These are phyloP conservation scores for Megaptera novaeangliae DNA, from an alignment of 2,113 vertebrate species.

Conservation along the genomic window DNA sequence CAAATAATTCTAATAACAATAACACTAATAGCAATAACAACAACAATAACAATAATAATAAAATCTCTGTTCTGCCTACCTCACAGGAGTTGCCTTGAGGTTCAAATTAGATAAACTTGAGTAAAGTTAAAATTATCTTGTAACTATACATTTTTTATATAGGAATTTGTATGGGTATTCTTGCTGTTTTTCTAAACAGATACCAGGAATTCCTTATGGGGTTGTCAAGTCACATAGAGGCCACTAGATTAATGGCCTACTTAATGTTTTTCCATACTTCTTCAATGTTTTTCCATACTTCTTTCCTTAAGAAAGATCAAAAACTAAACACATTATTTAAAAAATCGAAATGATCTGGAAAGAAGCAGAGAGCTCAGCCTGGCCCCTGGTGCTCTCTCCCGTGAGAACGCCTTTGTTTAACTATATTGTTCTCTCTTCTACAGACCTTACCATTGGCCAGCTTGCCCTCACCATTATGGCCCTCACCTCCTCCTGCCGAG, in stretches of 20 bases:
- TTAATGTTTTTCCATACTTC: not conserved
- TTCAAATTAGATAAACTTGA: not conserved
- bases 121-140: not conserved
- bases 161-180: not conserved
- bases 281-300: not conserved
- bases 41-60: not conserved
- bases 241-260: not conserved
- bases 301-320: not conserved
- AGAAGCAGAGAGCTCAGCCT: not conserved
- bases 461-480: conserved; percentile 77
- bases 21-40: not conserved
- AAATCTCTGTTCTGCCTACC: not conserved
- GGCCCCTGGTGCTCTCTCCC: too few relatives aligned
- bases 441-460: conserved; percentile 73
- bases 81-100: not conserved
- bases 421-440: not conserved
- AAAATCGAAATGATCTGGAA: not conserved
- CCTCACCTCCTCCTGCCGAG: conserved; percentile 78
- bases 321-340: not conserved
- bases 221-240: not conserved
- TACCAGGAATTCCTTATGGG: not conserved
- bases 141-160: not conserved
- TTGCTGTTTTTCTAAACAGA: not conserved
- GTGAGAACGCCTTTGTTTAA: not conserved
- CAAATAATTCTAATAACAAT: not conserved